A percentile compares a stretch with the other conserved stretches of the same genome.
Conservation (phyloP, 2,888 invertebrate genomes). For the Leistus spinibarbis region DNA sequence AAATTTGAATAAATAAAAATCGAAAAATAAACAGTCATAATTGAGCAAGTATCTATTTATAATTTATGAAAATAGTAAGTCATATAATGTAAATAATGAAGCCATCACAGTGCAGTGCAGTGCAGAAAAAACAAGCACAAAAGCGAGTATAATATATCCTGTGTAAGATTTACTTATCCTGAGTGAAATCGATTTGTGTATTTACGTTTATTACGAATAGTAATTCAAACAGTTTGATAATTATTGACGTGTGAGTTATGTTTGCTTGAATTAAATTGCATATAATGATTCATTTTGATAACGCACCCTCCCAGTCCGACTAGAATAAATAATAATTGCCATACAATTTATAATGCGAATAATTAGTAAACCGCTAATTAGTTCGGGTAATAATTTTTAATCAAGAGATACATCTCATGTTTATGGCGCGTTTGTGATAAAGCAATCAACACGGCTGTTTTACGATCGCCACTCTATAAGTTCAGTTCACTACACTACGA, state of each 20-base stretch:
- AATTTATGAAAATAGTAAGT: neutral
- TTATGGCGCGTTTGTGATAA: slow-evolving; percentile 32
- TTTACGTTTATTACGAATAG: neutral
- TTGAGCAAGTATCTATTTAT: neutral
- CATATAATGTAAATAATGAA: neutral
- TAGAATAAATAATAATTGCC: neutral
- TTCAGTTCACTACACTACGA: neutral
- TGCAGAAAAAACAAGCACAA: neutral
- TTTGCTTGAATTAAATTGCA: neutral
- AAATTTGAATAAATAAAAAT: no score
- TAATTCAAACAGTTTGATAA: neutral
- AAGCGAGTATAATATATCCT: neutral
- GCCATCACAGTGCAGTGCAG: neutral
- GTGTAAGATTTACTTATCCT: neutral
- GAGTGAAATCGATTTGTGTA: neutral
- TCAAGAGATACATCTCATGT: slow-evolving; percentile 20
- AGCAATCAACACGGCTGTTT: slow-evolving; percentile 29
- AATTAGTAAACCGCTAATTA: slow-evolving; percentile 34
- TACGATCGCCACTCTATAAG: slow-evolving; percentile 23
- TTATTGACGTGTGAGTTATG: neutral
- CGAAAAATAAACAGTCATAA: no score
- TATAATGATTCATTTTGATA: neutral
- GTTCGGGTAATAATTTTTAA: slow-evolving; percentile 37
- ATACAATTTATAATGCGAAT: slow-evolving; percentile 35
- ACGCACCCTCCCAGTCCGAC: neutral